phyloP scores from a whole-genome alignment of 2,113 vertebrate species.

The Thamnophis sirtalis region DNA sequence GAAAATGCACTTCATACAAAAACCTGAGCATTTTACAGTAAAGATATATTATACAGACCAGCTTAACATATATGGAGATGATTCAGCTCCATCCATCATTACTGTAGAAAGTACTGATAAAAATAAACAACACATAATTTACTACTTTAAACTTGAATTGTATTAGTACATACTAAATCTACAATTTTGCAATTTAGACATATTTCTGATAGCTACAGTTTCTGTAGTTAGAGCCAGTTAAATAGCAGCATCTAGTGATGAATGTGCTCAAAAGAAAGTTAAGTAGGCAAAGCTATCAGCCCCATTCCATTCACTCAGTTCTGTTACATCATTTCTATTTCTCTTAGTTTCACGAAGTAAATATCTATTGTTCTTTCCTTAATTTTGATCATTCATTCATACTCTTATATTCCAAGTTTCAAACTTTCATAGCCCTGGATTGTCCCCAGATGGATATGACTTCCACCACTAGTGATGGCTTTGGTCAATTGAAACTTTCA shows the following conservation, averaged over 20 bases:
- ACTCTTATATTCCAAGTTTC: neutral
- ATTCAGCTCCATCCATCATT: neutral
- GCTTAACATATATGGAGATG: neutral
- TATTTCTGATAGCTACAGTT: neutral
- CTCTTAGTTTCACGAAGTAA: neutral
- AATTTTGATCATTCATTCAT: neutral
- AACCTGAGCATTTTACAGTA: neutral
- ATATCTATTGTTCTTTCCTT: neutral
- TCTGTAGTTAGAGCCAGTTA: neutral
- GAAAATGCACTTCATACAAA: slow-evolving; percentile 19
- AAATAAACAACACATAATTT: neutral
- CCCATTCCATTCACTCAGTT: neutral
- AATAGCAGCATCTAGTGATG: neutral
- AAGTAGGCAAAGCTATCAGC: neutral
- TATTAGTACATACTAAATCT: neutral
- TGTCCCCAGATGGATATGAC: neutral
- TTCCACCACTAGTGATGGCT: neutral
- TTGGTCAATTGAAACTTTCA: neutral
- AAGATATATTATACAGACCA: rapidly evolving
- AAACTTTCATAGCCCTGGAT: neutral
- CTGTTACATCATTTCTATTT: neutral
- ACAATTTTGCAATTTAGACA: neutral
- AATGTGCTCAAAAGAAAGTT: neutral
- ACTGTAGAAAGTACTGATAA: neutral
- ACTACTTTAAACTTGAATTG: neutral